Base-by-base conservation (phyloP, 2,888 invertebrate genomes). In the Lasioglossum figueresi region DNA sequence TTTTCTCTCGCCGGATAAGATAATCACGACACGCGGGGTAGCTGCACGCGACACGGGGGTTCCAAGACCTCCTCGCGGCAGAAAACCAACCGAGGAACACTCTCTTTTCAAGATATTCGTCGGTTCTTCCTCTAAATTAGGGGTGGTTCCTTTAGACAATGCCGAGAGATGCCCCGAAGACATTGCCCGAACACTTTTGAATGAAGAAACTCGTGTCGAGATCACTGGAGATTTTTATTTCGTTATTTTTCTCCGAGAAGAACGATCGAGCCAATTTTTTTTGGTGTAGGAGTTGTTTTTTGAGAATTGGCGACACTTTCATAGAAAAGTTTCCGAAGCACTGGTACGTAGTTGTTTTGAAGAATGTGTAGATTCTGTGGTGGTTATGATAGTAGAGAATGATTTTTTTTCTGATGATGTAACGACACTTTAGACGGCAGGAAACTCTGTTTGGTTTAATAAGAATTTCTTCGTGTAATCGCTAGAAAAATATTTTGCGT, bases 1-100 rank as follows among this genome's bases (percentile, higher is more conserved):
- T 68, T 94, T 93, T 23, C 40, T 93, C 43, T 91, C 90, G 90
- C 92, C 90, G 93, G 93, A 94, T 94, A 93, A 94, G 94, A 94
- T 92, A 92, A 88, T 76, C 76, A 85, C 80, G 82, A 71, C 77
- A 80, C 79, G 70, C 72, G 73, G 77, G 84, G 77, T 82, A 72
- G 74, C 79, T 78, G 72, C 80, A 80, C 76, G 85, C 80, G 75
- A 63, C 80, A 34, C 85, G 23, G 59, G 68, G 45, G 27, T 70
- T 48, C n/a, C 59, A 34, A 34, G 37, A 66, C 48, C n/a, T 34
- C 23, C 31, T 8, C 48, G 37, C 56, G 68, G 56, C 16, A 43
- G 31, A 31, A 63, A 31, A 27, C 43, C 63, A 31, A 10, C 43
- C 31, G 19, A 5, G 43, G 12, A 31, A 1, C 63, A 43, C 14